Evolutionary conservation across 1,140 invertebrate genomes (phyloP), one percentile per base, ranked within the genome.

Genomic region (Euwallacea similis): DNA sequence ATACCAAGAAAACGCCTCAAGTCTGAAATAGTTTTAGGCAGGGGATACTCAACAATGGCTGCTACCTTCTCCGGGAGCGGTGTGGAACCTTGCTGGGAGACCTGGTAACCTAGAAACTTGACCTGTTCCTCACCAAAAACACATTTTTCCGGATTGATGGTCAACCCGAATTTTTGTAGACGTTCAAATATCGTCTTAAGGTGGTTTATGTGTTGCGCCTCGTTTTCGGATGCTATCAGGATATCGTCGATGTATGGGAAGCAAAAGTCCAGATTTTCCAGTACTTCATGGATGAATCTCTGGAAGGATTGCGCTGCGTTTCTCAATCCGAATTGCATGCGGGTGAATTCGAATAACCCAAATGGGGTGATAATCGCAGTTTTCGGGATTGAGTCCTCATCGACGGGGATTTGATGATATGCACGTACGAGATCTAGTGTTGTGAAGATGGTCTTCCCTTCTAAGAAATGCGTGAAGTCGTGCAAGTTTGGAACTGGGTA

Each of bases 351-450:
- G 47, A 79, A 84, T 0, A 79, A n/a, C 8, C 78, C 76, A 46
- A 79, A 33, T 33, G 21, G 4, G 1, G 21, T 33, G 4, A 33
- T 33, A 33, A 33, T 33, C 21, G 21, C 4, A 79, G 79, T 81
- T 66, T 81, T 81, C 0, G 42, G 62, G 6, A 80, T 74, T 61
- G 80, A 77, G 8, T 75, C 73, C 41, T 65, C 55, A 8, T 50
- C 55, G 0, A 81, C 74, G 6, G 77, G 79, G 8, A 81, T 76
- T 63, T 79, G 83, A 76, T 82, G 80, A 72, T 83, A 87, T 0
- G 85, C 86, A 41, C 76, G 76, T 0, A 73, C 69, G 2, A 86
- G 61, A 76, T 87, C 85, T 2, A 87, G 60, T 1, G 74, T 76
- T 0, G 81, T 77, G 68, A 86, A 86, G 47, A 79, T 78, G n/a